Percentiles rank a stretch among this genome's conserved stretches.
phyloP scores from a whole-genome alignment of 2,113 vertebrate species.

The Anolis carolinensis region DNA sequence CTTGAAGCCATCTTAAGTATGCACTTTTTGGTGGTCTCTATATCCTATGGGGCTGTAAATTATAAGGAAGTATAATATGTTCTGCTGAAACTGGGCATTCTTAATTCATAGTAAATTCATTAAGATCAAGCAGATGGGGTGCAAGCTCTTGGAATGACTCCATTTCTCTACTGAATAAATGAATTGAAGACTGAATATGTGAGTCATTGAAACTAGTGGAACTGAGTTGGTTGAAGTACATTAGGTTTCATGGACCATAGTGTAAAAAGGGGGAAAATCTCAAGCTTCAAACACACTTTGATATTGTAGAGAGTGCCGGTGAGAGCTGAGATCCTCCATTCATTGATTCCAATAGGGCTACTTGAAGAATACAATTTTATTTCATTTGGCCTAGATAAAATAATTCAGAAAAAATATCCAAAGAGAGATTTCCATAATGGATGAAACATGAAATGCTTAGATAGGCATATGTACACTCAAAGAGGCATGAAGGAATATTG shows the following conservation, averaged over 20 bases:
- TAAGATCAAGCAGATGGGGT: not conserved
- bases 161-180: not conserved
- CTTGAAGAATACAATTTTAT: constrained; percentile 21
- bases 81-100: not conserved
- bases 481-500: constrained; percentile 22
- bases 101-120: not conserved
- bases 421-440: constrained; percentile 35
- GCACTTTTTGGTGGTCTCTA: no score
- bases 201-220: not conserved
- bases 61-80: not conserved
- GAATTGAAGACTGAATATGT: not conserved
- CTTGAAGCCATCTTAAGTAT: not conserved
- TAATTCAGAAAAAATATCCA: not conserved
- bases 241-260: not conserved
- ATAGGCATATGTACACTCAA: constrained; percentile 9
- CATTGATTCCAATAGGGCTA: constrained; percentile 8
- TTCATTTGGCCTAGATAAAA: constrained; percentile 27
- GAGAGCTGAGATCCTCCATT: constrained; percentile 5
- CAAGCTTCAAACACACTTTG: constrained; percentile 14
- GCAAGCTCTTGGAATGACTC: not conserved
- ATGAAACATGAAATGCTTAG: constrained; percentile 28
- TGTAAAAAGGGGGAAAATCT: not conserved
- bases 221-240: constrained; percentile 12
- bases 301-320: not conserved
- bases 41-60: not conserved